phyloP scores from a whole-genome alignment of 2,888 invertebrate genomes.

The Sesia bembeciformis region DNA sequence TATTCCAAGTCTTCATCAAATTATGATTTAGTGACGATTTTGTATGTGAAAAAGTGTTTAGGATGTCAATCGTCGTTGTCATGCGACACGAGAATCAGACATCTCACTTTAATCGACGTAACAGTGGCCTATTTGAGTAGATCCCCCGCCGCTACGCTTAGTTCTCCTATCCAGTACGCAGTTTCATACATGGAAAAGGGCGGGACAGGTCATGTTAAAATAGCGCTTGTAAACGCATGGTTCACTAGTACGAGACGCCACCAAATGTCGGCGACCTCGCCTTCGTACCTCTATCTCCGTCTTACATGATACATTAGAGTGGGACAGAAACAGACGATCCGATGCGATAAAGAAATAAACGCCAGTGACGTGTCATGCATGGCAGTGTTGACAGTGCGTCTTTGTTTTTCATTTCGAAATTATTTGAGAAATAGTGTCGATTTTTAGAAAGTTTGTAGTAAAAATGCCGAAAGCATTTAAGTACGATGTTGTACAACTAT shows the following conservation, averaged over 20 bases:
- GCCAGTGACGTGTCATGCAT: slow-evolving; percentile 42
- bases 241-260: not conserved
- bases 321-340: slow-evolving; percentile 27
- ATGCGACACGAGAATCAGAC: too few species aligned
- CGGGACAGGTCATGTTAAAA: too few species aligned
- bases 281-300: slow-evolving; percentile 20
- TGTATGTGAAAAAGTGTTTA: too few species aligned
- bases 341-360: slow-evolving; percentile 33
- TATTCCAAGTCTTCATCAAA: too few species aligned
- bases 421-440: not conserved
- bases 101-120: too few species aligned
- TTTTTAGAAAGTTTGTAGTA: slow-evolving; percentile 1
- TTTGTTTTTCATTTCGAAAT: slow-evolving; percentile 8
- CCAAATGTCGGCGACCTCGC: slow-evolving; percentile 46
- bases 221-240: too few species aligned
- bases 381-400: slow-evolving; percentile 32
- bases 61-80: too few species aligned
- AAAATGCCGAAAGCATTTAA: slow-evolving; percentile 46
- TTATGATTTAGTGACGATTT: too few species aligned
- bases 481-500: slow-evolving; percentile 44
- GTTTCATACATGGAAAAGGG: too few species aligned
- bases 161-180: too few species aligned
- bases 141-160: too few species aligned
- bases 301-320: slow-evolving; percentile 9
- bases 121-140: too few species aligned